Evolutionary conservation across 2,113 vertebrate genomes (phyloP).

Genomic region (Chrysochloris asiatica): DNA sequence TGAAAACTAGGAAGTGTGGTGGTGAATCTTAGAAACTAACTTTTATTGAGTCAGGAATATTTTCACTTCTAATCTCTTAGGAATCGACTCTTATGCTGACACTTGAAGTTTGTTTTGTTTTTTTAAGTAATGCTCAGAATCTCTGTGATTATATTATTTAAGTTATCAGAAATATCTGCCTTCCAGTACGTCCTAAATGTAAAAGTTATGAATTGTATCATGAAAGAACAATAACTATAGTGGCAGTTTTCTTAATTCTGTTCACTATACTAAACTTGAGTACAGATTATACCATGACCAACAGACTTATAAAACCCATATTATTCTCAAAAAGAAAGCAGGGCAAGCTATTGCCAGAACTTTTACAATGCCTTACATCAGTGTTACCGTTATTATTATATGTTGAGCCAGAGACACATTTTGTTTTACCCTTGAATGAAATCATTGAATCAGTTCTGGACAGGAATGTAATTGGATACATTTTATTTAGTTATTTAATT

Average conservation of each 20-base stretch:
- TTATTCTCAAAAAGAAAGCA: neutral
- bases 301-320: neutral
- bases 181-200: neutral
- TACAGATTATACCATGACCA: neutral
- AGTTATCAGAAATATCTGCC: neutral
- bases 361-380: neutral
- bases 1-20: neutral
- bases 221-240: neutral
- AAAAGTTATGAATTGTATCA: neutral
- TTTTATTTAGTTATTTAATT: too few species aligned
- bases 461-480: too few species aligned
- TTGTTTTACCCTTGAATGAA: conserved; percentile 14
- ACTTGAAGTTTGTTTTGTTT: neutral
- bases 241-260: neutral
- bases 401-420: neutral
- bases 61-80: too few species aligned
- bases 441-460: neutral
- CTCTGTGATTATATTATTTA: neutral
- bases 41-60: neutral
- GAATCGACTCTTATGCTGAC: too few species aligned
- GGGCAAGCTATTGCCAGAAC: neutral
- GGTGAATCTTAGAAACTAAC: neutral
- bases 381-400: neutral
- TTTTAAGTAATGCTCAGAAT: neutral
- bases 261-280: neutral